Conservation (phyloP, 1,140 invertebrate genomes). For the Eriocheir sinensis region DNA sequence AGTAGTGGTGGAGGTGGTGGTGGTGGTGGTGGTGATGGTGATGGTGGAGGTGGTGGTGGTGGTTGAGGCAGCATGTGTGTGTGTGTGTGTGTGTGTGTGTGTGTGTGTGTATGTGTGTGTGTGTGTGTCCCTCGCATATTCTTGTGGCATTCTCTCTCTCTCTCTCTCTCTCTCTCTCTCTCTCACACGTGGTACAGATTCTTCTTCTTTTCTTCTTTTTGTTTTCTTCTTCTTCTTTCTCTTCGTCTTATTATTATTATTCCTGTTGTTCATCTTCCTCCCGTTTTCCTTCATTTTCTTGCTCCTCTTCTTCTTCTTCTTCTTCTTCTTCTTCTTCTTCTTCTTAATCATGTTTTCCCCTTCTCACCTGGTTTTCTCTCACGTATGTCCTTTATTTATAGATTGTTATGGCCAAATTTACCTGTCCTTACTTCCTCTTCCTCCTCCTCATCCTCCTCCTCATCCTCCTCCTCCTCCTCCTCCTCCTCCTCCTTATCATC, state of each 20-base stretch:
- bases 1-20: too few species aligned
- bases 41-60: neutral
- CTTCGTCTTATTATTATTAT: neutral
- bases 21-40: too few species aligned
- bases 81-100: neutral
- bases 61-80: neutral
- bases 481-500: too few species aligned
- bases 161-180: neutral
- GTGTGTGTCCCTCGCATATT: too few species aligned
- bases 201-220: neutral
- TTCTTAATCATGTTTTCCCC: neutral
- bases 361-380: slow-evolving; percentile 29
- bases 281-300: neutral
- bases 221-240: neutral
- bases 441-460: neutral
- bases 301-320: neutral
- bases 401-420: too few species aligned
- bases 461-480: too few species aligned
- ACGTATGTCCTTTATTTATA: too few species aligned
- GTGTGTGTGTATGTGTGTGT: slow-evolving; percentile 28
- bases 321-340: neutral
- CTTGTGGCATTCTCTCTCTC: too few species aligned
- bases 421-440: too few species aligned
- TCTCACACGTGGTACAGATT: neutral
- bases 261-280: neutral